These are phyloP conservation scores for Halcyon senegalensis DNA, from an alignment of 2,113 vertebrate species.

Conservation along the genomic window DNA sequence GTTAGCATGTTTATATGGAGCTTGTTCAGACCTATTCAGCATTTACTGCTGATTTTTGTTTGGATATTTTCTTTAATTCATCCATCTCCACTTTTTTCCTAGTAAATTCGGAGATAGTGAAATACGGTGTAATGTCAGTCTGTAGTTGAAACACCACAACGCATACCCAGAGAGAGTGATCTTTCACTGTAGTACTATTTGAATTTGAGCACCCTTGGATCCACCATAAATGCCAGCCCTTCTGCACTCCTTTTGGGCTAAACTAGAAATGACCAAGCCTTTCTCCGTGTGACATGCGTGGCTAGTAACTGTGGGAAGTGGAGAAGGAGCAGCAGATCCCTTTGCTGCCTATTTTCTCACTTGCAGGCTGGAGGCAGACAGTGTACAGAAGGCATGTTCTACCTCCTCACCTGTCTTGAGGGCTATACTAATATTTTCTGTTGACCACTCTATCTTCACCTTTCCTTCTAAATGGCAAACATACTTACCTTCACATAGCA, in stretches of 20 bases:
- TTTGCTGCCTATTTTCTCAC: background rate
- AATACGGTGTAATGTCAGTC: background rate
- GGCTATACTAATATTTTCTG: background rate
- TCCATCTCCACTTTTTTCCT: background rate
- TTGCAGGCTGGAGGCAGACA: background rate
- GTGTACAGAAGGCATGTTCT: background rate
- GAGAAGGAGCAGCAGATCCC: background rate
- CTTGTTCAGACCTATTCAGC: background rate
- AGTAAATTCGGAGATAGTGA: background rate
- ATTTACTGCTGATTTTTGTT: background rate
- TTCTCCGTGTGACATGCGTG: background rate
- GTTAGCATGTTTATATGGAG: background rate
- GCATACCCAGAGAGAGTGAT: background rate
- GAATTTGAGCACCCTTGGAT: background rate
- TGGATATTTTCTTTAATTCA: too few relatives aligned
- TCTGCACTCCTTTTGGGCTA: background rate
- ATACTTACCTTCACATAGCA: background rate
- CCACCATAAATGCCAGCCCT: background rate
- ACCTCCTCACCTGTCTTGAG: too few relatives aligned
- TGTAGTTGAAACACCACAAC: background rate
- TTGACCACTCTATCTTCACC: background rate
- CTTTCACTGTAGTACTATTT: background rate
- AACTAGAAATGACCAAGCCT: background rate
- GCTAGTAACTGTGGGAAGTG: accelerated
- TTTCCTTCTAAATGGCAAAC: background rate